These are phyloP conservation scores for Drosophila mimetica DNA, from an alignment of 2,888 invertebrate genomes.

Conservation along the genomic window DNA sequence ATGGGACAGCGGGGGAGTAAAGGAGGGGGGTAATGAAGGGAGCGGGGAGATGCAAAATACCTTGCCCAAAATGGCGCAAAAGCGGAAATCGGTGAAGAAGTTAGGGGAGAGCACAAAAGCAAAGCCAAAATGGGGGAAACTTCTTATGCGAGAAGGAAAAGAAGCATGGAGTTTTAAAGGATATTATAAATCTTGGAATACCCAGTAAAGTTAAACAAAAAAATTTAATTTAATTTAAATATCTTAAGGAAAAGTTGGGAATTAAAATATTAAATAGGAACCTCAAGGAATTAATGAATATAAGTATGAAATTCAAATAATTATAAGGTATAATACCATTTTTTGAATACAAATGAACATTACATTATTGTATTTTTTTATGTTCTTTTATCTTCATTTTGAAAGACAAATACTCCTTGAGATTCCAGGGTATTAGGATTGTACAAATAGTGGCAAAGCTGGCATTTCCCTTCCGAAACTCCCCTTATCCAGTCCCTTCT, in stretches of 20 bases:
- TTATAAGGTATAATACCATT: too few relatives aligned
- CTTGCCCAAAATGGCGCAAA: constrained; percentile 65
- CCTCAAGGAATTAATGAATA: too few relatives aligned
- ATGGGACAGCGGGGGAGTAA: constrained; percentile 22
- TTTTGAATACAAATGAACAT: too few relatives aligned
- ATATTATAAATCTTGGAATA: constrained; percentile 24
- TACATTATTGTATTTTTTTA: too few relatives aligned
- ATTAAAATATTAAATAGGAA: too few relatives aligned
- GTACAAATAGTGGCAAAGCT: constrained; percentile 53
- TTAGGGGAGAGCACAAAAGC: constrained; percentile 48
- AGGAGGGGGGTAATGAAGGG: constrained; percentile 19
- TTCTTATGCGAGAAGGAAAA: constrained; percentile 4
- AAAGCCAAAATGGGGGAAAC: constrained; percentile 30
- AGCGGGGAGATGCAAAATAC: constrained; percentile 65
- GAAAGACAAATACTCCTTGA: neutral
- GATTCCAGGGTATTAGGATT: constrained; percentile 15
- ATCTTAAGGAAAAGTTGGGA: neutral
- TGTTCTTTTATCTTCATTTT: too few relatives aligned
- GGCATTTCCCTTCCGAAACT: constrained; percentile 42
- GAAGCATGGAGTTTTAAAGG: neutral
- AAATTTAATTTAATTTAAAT: too few relatives aligned
- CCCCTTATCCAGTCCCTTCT: constrained; percentile 1
- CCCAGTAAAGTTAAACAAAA: neutral
- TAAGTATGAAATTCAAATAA: too few relatives aligned
- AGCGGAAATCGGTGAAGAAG: constrained; percentile 46